Evolutionary conservation across 2,888 invertebrate species (phyloP).

Genomic region (Tinea semifulvella): DNA sequence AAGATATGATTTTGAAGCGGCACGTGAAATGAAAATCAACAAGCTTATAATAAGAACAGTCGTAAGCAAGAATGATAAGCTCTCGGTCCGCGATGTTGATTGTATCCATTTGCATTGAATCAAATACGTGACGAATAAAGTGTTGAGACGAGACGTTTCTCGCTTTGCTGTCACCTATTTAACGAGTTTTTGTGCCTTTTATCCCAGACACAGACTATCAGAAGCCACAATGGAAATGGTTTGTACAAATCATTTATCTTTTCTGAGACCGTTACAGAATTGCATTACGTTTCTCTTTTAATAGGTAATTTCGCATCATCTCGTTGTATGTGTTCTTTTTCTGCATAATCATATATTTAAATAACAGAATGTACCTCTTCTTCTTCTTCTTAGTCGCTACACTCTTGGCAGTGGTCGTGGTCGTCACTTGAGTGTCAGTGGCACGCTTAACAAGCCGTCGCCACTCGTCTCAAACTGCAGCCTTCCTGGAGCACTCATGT

Average conservation of each 20-base stretch:
- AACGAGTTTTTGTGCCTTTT: constrained; percentile 13
- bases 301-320: constrained; percentile 7
- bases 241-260: constrained; percentile 13
- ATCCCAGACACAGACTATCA: constrained; percentile 13
- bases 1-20: too few species aligned
- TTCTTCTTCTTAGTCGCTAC: too few species aligned
- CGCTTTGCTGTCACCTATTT: constrained; percentile 12
- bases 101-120: constrained; percentile 15
- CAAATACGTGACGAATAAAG: constrained; percentile 15
- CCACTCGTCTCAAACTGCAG: too few species aligned
- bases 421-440: too few species aligned
- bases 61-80: constrained; percentile 5
- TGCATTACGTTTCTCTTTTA: constrained; percentile 10
- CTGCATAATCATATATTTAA: too few species aligned
- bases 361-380: too few species aligned
- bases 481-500: too few species aligned
- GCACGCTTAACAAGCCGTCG: too few species aligned
- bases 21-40: too few species aligned
- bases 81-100: constrained; percentile 3
- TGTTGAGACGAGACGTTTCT: constrained; percentile 13
- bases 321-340: too few species aligned
- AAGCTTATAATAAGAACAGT: background rate
- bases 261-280: constrained; percentile 12
- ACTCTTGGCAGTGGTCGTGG: too few species aligned
- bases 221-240: constrained; percentile 12